phyloP scores from a whole-genome alignment of 2,888 invertebrate genomes.

The Alitta virens region DNA sequence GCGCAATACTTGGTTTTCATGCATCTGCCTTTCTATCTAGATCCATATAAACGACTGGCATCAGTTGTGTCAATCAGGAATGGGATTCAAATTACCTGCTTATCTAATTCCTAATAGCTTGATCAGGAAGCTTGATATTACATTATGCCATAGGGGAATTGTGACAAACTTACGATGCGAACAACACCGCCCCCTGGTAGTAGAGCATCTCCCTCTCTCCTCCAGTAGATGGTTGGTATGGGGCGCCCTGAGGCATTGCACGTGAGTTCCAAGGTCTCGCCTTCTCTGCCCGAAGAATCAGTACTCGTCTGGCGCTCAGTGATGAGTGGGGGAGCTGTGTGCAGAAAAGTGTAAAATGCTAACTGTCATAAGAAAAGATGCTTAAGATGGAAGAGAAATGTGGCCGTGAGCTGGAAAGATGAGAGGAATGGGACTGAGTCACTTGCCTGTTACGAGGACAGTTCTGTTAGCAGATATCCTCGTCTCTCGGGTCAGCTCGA shows the following conservation, averaged over 20 bases:
- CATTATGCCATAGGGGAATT: too few relatives aligned
- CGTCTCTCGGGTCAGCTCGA: slow-evolving; percentile 21
- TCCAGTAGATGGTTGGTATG: slow-evolving; percentile 28
- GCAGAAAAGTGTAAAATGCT: too few relatives aligned
- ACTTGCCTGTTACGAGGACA: slow-evolving; percentile 9
- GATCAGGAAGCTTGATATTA: too few relatives aligned
- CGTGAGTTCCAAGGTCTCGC: slow-evolving; percentile 21
- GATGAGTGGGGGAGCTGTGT: slow-evolving; percentile 21
- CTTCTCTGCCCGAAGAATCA: slow-evolving; percentile 21
- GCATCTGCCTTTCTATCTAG: too few relatives aligned
- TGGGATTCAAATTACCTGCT: too few relatives aligned
- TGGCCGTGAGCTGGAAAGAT: not conserved
- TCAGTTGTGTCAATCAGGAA: too few relatives aligned
- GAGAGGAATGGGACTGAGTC: too few relatives aligned
- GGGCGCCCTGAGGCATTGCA: slow-evolving; percentile 31
- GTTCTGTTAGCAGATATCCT: slow-evolving; percentile 4
- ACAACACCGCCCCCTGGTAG: slow-evolving; percentile 27
- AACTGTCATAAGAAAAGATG: too few relatives aligned
- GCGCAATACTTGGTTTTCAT: too few relatives aligned
- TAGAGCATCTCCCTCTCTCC: slow-evolving; percentile 29
- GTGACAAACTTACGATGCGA: slow-evolving; percentile 20
- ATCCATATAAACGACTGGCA: too few relatives aligned
- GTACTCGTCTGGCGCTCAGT: slow-evolving; percentile 21
- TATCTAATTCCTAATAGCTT: too few relatives aligned
- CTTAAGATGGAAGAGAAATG: too few relatives aligned